Evolutionary conservation across 2,797 vertebrate genomes (phyloP).

Genomic region (Takifugu ocellatus): DNA sequence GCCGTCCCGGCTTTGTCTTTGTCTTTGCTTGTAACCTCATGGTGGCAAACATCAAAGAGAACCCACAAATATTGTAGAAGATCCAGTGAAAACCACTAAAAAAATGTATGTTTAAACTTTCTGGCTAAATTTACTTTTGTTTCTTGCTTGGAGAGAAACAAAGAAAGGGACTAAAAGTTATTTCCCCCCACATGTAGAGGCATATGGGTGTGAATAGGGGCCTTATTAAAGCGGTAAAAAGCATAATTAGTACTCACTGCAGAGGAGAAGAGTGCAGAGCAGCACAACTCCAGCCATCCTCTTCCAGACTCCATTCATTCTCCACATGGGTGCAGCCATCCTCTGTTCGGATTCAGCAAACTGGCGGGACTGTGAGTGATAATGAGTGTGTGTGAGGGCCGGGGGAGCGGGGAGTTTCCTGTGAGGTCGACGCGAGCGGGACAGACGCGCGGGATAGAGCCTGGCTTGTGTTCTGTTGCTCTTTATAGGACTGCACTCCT

Average conservation of each 20-base stretch:
- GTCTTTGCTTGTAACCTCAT: constrained; percentile 25
- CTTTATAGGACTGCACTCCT: constrained; percentile 72
- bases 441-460: constrained; percentile 73
- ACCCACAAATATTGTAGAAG: background rate
- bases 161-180: no score
- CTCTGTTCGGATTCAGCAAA: constrained; percentile 47
- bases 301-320: constrained; percentile 73
- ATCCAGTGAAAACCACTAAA: no score
- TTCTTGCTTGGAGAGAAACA: no score
- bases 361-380: constrained; percentile 35
- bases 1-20: constrained; percentile 25
- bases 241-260: constrained; percentile 66
- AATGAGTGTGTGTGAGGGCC: constrained; percentile 26
- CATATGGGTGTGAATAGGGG: no score
- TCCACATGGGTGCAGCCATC: constrained; percentile 66
- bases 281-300: constrained; percentile 57
- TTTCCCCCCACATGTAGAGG: no score
- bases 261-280: constrained; percentile 61
- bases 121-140: no score
- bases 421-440: constrained; percentile 65
- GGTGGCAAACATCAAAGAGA: constrained; percentile 33
- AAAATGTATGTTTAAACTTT: no score
- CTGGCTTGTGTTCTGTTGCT: constrained; percentile 65
- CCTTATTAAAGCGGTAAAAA: background rate
- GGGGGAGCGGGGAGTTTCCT: constrained; percentile 64